Evolutionary conservation across 2,113 vertebrate genomes (phyloP), one percentile per base, ranked within the genome.

Genomic region (Oophaga pumilio): DNA sequence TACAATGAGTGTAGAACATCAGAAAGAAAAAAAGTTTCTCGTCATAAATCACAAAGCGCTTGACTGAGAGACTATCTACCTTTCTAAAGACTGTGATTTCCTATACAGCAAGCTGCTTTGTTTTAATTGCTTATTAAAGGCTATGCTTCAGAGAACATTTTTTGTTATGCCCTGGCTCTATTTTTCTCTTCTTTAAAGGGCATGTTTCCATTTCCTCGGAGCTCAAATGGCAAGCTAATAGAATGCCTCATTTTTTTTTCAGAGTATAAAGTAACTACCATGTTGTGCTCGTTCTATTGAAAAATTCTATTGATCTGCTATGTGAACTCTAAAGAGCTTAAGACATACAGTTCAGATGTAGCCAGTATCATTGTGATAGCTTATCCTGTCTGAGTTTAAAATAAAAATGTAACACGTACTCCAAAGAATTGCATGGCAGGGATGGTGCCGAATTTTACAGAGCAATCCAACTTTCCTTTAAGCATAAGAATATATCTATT

Each of bases 61-160:
- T 52, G 33, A 68, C 81, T 83, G 64, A 53, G 66, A 52, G n/a
- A 49, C 64, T 69, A 62, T 68, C 81, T 69, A 26, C 18, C 24
- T 52, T 83, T 24, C 49, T 83, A 82, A 66, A 82, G 80, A 62
- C 56, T 15, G 60, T 66, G 62, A 52, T 82, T 50, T 43, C 80
- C 43, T 50, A 82, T 66, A 52, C 60, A 24, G 33, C 60, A 68
- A 66, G 60, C 80, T 52, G 60, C 79, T 83, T 83, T 83, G 81
- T 83, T 83, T 82, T 83, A 83, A 83, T 83, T 83, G 81, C 81
- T 83, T 69, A 69, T 83, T 83, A 83, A 83, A 83, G 81, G 81
- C 62, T 69, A 17, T 83, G 62, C 66, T 52, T 68, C 33, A 53
- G 43, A 50, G 81, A 83, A 69, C 80, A 82, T 66, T 83, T 79